These are phyloP conservation scores for Acinonyx jubatus DNA, from an alignment of 2,113 vertebrate species.

Conservation along the genomic window DNA sequence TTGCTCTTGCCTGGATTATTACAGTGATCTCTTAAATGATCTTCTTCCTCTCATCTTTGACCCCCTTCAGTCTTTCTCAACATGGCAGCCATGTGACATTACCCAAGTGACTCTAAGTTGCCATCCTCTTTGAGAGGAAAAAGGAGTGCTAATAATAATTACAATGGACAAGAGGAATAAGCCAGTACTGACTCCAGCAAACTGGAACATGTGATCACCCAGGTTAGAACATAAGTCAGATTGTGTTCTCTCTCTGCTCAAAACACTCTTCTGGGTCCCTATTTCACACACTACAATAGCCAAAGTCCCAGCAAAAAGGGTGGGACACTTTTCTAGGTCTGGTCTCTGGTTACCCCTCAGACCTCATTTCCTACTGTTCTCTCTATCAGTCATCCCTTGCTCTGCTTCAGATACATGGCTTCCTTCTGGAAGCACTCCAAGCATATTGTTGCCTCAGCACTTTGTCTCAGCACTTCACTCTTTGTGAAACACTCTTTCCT, in stretches of 20 bases:
- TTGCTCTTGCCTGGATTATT: not conserved
- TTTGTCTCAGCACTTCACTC: too few species aligned
- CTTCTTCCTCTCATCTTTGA: not conserved
- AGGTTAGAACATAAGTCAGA: not conserved
- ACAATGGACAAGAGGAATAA: not conserved
- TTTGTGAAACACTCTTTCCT: not conserved
- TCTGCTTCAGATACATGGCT: not conserved
- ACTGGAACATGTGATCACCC: not conserved
- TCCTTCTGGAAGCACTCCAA: not conserved
- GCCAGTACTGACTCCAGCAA: not conserved
- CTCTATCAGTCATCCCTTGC: not conserved
- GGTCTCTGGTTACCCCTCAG: not conserved
- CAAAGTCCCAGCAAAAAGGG: too few species aligned
- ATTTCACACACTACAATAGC: too few species aligned
- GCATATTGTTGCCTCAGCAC: fast-evolving
- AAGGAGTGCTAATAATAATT: not conserved
- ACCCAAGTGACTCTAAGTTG: too few species aligned
- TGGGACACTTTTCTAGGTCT: not conserved
- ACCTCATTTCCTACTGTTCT: not conserved
- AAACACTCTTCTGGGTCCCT: not conserved
- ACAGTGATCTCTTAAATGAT: not conserved
- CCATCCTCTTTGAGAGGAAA: not conserved
- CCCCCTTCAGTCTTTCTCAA: not conserved
- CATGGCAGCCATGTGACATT: not conserved
- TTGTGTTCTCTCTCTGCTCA: not conserved